phyloP scores from a whole-genome alignment of 2,797 vertebrate genomes.

The Propithecus perrieri region DNA sequence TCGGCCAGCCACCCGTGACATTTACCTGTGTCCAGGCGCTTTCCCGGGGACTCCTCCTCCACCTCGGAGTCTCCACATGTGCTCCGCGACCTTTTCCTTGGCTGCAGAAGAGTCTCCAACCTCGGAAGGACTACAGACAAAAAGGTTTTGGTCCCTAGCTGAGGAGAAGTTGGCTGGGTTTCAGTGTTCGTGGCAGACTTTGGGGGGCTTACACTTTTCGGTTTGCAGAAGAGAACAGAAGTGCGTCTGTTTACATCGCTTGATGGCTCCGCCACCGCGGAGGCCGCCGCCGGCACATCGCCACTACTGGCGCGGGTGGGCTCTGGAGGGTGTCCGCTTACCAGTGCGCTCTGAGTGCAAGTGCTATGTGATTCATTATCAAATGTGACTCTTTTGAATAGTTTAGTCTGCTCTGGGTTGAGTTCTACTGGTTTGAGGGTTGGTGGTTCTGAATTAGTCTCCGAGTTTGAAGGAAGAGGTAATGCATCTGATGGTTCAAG shows the following conservation, averaged over 20 bases:
- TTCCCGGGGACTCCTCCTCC: slow-evolving; percentile 92
- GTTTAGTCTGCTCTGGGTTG: slow-evolving; percentile 90
- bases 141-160: slow-evolving; percentile 97
- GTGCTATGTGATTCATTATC: slow-evolving; percentile 89
- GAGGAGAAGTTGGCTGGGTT: slow-evolving; percentile 87
- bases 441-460: slow-evolving; percentile 95
- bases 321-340: slow-evolving; percentile 90
- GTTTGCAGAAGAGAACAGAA: slow-evolving; percentile 96
- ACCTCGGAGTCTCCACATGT: slow-evolving; percentile 89
- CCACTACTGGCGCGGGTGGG: slow-evolving; percentile 90
- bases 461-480: slow-evolving; percentile 93
- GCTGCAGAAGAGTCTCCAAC: slow-evolving; percentile 97
- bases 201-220: slow-evolving; percentile 93
- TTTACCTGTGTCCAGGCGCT: slow-evolving; percentile 94
- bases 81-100: slow-evolving; percentile 96
- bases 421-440: slow-evolving; percentile 96
- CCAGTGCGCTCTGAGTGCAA: slow-evolving; percentile 90
- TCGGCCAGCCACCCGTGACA: not conserved
- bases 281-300: slow-evolving; percentile 92
- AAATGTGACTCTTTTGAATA: slow-evolving; percentile 89
- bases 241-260: slow-evolving; percentile 93
- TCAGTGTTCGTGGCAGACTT: slow-evolving; percentile 89
- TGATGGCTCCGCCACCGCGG: slow-evolving; percentile 92
- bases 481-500: slow-evolving; percentile 97
- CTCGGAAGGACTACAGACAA: slow-evolving; percentile 98